phyloP scores from a whole-genome alignment of 2,113 vertebrate genomes.

The Girardinichthys multiradiatus region DNA sequence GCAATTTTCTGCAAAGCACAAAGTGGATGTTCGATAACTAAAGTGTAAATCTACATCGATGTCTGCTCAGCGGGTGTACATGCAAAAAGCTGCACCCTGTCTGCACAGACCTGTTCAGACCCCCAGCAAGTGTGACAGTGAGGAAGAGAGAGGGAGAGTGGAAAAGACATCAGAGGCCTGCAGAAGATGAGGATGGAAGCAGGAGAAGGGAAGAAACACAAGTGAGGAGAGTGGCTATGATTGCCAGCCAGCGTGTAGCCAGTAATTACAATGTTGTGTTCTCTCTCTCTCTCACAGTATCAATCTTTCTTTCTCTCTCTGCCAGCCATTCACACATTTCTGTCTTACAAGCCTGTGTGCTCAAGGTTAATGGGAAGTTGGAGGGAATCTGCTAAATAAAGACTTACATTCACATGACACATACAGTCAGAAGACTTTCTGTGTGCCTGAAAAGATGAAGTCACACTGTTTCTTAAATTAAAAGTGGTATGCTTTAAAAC shows the following conservation, averaged over 20 bases:
- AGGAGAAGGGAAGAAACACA: constrained; percentile 41
- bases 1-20: constrained; percentile 27
- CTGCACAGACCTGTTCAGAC: constrained; percentile 34
- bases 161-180: constrained; percentile 46
- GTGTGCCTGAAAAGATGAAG: neutral
- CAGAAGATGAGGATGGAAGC: constrained; percentile 44
- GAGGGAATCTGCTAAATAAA: constrained; percentile 54
- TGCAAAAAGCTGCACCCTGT: constrained; percentile 45
- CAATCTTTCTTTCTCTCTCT: constrained; percentile 33
- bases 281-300: constrained; percentile 30
- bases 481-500: neutral
- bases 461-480: neutral
- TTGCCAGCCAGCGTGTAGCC: constrained; percentile 73
- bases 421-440: neutral
- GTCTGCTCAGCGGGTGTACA: constrained; percentile 42
- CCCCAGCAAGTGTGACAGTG: constrained; percentile 31
- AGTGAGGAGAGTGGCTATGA: constrained; percentile 64
- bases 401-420: constrained; percentile 26
- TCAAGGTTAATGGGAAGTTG: constrained; percentile 68
- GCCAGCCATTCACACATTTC: constrained; percentile 59
- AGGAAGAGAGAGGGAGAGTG: constrained; percentile 19
- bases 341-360: constrained; percentile 52
- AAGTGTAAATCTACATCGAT: constrained; percentile 34
- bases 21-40: constrained; percentile 33
- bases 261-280: constrained; percentile 69